Base-by-base conservation (phyloP, 2,113 vertebrate species). In the Notarius lentiginosus region DNA sequence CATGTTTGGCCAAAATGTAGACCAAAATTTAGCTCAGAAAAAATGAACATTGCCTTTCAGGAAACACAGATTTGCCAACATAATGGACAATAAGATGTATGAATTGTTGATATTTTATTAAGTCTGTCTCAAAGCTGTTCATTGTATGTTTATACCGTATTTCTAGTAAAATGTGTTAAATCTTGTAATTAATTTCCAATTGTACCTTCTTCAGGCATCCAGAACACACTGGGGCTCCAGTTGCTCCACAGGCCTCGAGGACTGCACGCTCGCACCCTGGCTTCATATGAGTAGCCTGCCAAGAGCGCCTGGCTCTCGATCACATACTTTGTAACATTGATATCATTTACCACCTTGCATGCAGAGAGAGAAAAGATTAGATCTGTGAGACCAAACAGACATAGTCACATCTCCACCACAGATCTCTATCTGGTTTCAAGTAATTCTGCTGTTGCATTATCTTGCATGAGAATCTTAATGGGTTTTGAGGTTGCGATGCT, bases 171-270 rank as follows among this genome's bases (percentile, higher is more conserved):
- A 14, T 76, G 51, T 51, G 47, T 51, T 77, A 53, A 55, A 56
- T 27, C 9, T 9, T 34, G n/a, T 30, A 53, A 56, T 68, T 58
- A 14, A 53, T 51, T 41, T 14, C 53, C n/a, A 53, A 14, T 15
- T 22, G 4, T 66, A 92, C 91, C 86, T 53, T 83, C 75, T 7
- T 87, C 53, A 22, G 89, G 90, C 41, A 20, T 88, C 91, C 91
- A 91, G 34, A 18, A 27, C 83, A 90, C 86, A 24, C 49, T 86
- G 34, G 83, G 80, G 85, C 90, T 89, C 91, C 91, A 92, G 63
- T 86, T 30, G n/a, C 89, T 89, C 90, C 90, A 90, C 72, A n/a
- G n/a, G 47, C 90, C 87, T 11, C 27, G 11, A 22, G n/a, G 14
- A 56, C 61, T 83, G 14, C 77, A 56, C 0, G 87, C 85, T 72